Base-by-base conservation (phyloP, 1,140 invertebrate species). In the Heliothis subflexa region DNA sequence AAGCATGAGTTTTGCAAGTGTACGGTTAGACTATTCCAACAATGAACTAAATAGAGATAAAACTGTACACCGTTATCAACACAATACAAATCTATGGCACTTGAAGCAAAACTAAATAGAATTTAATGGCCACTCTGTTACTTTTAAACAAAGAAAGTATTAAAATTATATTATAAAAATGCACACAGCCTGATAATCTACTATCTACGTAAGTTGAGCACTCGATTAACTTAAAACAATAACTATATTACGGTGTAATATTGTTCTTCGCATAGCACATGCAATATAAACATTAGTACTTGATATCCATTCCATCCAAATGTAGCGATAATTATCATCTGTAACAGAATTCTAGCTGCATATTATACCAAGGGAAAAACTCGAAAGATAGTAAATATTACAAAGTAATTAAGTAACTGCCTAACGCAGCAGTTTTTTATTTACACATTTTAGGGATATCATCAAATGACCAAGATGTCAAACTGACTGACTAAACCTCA, bases 81-180 rank as follows among this genome's bases (percentile, higher is more conserved):
- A 5, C 45, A 52, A n/a, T 28, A 28, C 9, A 14, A 70, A n/a
- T 55, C 33, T 72, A 18, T 50, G 47, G 0, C 33, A 50, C 52
- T 45, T 45, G 52, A 40, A 57, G 52, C 70, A 45, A 55, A 47
- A 72, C 70, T 72, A 72, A 72, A 57, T 72, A 57, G 21, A 72
- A 57, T 72, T 57, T 72, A 72, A 72, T 57, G 70, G 12, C 18
- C 45, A n/a, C 45, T 55, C 14, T 40, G 40, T 21, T 11, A 50
- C 14, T 55, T 57, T 21, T 11, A 50, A 72, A 72, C 70, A 72
- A 72, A 72, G 70, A 72, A 72, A 72, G 52, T 21, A 57, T 68
- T 52, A 25, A 68, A 14, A 50, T 68, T 50, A 50, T 52, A 68
- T 68, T 14, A 25, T 47, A 45, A 33, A 45, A 18, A 64, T 16